A percentile compares a stretch with the other conserved stretches of the same genome.
phyloP scores from a whole-genome alignment of 2,797 vertebrate species.

The Sternarchorhynchus goeldii region DNA sequence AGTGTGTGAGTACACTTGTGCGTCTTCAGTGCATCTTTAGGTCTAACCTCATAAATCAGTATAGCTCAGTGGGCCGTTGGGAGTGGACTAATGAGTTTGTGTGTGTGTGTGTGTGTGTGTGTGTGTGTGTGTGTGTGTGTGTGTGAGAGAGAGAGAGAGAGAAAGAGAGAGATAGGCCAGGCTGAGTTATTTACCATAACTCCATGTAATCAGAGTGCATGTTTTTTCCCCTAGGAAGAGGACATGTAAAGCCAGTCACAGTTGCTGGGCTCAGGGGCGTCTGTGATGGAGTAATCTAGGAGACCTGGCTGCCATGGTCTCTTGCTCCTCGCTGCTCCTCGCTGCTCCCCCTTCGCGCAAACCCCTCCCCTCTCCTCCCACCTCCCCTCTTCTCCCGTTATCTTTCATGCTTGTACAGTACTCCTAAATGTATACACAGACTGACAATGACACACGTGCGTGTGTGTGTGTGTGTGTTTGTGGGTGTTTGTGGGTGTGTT shows the following conservation, averaged over 20 bases:
- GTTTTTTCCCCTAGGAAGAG: conserved; percentile 45
- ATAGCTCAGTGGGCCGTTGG: too few relatives aligned
- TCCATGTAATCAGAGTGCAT: conserved; percentile 53
- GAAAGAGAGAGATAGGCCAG: background rate
- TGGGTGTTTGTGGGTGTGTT: background rate
- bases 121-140: too few relatives aligned
- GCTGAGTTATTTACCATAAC: conserved; percentile 56
- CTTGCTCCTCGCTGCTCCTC: too few relatives aligned
- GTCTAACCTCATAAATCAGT: too few relatives aligned
- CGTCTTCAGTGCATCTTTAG: too few relatives aligned
- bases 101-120: too few relatives aligned
- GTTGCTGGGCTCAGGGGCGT: conserved; percentile 51
- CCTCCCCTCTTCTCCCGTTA: conserved; percentile 22
- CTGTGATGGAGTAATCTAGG: conserved; percentile 45
- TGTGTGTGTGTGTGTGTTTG: background rate
- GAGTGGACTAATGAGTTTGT: too few relatives aligned
- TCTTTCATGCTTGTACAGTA: conserved; percentile 16
- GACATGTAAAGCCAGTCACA: conserved; percentile 47
- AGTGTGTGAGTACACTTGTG: too few relatives aligned
- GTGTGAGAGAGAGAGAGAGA: too few relatives aligned
- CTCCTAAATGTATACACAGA: background rate
- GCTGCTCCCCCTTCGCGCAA: conserved; percentile 24
- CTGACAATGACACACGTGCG: conserved; percentile 14
- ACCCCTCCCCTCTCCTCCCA: too few relatives aligned
- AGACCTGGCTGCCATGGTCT: conserved; percentile 42